Base-by-base conservation (phyloP, 1,140 invertebrate species). In the Phthorimaea operculella region DNA sequence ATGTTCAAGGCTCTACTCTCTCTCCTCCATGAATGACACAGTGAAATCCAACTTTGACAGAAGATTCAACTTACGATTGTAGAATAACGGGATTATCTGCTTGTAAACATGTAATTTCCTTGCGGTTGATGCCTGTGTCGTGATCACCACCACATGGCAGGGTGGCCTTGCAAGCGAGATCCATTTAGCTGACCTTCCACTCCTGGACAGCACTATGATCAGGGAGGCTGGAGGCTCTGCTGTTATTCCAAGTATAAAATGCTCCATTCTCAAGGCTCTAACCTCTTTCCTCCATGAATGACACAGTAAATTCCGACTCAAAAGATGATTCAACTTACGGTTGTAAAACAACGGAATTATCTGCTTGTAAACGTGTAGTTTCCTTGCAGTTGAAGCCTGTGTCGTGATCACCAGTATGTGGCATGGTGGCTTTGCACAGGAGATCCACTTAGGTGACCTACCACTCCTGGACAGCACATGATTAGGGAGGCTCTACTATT, bases 331-430 rank as follows among this genome's bases (percentile, higher is more conserved):
- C 2, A n/a, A 33, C 55, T 63, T 52, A 63, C 63, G n/a, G 10
- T 52, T 14, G 51, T 59, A 68, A 33, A 52, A 44, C 4, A 68
- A 36, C 1, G 66, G 66, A 8, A 65, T 51, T 4, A 68, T 56
- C 56, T 59, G 63, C 9, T 54, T 50, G 56, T 61, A 63, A 39
- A 68, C 18, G 59, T 68, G 62, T 51, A 68, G 34, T 15, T 14
- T 33, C 42, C 58, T 50, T 0, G 63, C 58, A 12, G 55, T 54
- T 5, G 49, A 15, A 16, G 47, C 54, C 9, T 39, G 14, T n/a
- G 51, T 48, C 12, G 63, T 65, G 16, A 68, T 50, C 5, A 58
- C 63, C 39, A 68, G 1, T 9, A 68, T 50, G 3, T 12, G 47
- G 28, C 60, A 68, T 0, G 58, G 58, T 2, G 66, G 63, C 33